These are phyloP conservation scores for Aphodius sticticus DNA, from an alignment of 2,888 invertebrate genomes.

Conservation along the genomic window DNA sequence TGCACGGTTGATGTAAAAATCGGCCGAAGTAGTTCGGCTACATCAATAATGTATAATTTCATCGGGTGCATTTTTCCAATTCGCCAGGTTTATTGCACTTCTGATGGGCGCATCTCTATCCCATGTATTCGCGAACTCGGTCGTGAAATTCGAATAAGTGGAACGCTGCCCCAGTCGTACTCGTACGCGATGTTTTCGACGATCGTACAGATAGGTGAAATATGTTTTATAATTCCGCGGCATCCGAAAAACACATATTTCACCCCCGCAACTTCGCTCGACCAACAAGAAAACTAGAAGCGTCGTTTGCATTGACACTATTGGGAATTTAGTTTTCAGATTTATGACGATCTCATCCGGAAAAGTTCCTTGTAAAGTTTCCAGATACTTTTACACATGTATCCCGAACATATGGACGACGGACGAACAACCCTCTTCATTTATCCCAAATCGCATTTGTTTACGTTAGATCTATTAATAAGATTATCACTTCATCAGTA, in stretches of 20 bases:
- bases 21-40: background rate
- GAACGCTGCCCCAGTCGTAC: background rate
- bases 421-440: too few species aligned
- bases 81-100: background rate
- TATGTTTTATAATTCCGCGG: conserved; percentile 25
- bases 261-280: conserved; percentile 12
- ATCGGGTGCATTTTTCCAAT: conserved; percentile 9
- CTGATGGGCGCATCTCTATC: conserved; percentile 5
- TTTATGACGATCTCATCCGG: conserved; percentile 16
- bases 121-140: conserved; percentile 20
- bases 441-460: too few species aligned
- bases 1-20: background rate
- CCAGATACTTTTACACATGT: background rate
- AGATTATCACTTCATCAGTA: too few species aligned
- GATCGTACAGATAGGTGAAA: conserved; percentile 20
- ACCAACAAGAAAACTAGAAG: conserved; percentile 19
- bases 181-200: conserved; percentile 7
- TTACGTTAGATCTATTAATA: too few species aligned
- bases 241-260: conserved; percentile 23
- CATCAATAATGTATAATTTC: conserved; percentile 20
- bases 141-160: background rate
- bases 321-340: conserved; percentile 18
- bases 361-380: conserved; percentile 17
- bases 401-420: conserved; percentile 4
- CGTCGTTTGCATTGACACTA: conserved; percentile 21